A percentile compares a stretch with the other conserved stretches of the same genome.
Evolutionary conservation across 2,113 vertebrate species (phyloP).

Genomic region (Globicephala melas): DNA sequence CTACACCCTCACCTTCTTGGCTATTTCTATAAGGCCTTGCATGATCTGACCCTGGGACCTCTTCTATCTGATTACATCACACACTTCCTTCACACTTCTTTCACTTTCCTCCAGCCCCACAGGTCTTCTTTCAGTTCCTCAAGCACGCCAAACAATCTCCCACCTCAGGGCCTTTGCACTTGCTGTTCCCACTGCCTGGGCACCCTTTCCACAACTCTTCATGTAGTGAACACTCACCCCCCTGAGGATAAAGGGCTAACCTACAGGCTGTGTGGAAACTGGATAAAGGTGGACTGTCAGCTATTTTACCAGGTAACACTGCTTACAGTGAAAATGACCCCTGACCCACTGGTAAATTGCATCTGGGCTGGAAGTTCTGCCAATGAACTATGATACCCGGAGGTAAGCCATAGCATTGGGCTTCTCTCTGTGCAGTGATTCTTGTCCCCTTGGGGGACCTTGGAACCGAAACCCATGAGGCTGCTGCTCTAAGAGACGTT

Average conservation of each 20-base stretch:
- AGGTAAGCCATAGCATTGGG: background rate
- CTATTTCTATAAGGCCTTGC: background rate
- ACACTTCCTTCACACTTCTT: background rate
- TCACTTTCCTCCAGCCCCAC: background rate
- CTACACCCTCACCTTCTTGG: background rate
- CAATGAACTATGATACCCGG: background rate
- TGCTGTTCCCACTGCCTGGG: background rate
- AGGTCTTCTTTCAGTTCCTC: background rate
- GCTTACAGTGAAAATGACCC: background rate
- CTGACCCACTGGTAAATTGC: background rate
- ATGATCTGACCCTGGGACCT: background rate
- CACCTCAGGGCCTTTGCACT: background rate
- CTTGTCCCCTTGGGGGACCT: background rate
- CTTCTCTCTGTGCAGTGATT: background rate
- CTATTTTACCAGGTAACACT: background rate
- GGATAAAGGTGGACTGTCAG: background rate
- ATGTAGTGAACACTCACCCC: background rate
- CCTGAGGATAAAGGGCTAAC: background rate
- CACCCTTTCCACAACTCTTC: background rate
- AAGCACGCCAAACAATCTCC: background rate
- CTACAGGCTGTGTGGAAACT: background rate
- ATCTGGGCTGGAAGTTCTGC: background rate
- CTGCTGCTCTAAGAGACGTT: rapidly evolving
- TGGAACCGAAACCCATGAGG: rapidly evolving
- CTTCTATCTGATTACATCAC: background rate